Base-by-base conservation (phyloP, 2,113 vertebrate genomes). In the Baryphthengus martii region DNA sequence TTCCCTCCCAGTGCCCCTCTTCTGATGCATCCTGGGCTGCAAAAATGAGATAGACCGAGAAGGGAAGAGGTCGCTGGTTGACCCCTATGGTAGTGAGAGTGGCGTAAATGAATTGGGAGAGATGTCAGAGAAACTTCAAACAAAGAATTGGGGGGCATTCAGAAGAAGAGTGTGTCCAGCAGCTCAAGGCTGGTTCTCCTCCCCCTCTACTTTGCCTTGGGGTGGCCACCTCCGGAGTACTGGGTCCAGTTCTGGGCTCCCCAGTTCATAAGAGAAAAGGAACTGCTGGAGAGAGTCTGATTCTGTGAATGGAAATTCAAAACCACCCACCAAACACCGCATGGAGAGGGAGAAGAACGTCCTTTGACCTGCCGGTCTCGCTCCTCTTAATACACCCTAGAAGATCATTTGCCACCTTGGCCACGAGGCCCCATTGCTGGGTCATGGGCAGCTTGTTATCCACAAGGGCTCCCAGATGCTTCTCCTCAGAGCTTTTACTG, bases 251-350 rank as follows among this genome's bases (percentile, higher is more conserved):
- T 52, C 50, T 52, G 50, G 26, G 26, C 50, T 28, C 26, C 45
- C 25, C 50, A 28, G 50, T 52, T 52, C 14, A 28, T 28, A 26
- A 28, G 26, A 52, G 50, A 28, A 10, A 49, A 49, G 47, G 47
- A 49, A 49, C 21, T 49, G 13, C 26, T 28, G 14, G 50, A 52
- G 26, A 28, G 50, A 52, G 50, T 52, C 26, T 52, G 50, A 28
- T 16, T 28, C 50, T 28, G 50, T 28, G 50, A 26, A 16, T 55
- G 53, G 19, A 55, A 29, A 55, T 31, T 55, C 53, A 55, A 11
- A 55, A 11, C 16, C 0, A 5, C 33, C 0, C 3, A 11, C 4
- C 14, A 8, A 55, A 20, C 13, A n/a, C n/a, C n/a, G n/a, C n/a
- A n/a, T 23, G 7, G 18, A 44, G 40, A 29, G 40, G 29, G 18